phyloP scores from a whole-genome alignment of 2,113 vertebrate genomes.

The Onychostoma macrolepis region DNA sequence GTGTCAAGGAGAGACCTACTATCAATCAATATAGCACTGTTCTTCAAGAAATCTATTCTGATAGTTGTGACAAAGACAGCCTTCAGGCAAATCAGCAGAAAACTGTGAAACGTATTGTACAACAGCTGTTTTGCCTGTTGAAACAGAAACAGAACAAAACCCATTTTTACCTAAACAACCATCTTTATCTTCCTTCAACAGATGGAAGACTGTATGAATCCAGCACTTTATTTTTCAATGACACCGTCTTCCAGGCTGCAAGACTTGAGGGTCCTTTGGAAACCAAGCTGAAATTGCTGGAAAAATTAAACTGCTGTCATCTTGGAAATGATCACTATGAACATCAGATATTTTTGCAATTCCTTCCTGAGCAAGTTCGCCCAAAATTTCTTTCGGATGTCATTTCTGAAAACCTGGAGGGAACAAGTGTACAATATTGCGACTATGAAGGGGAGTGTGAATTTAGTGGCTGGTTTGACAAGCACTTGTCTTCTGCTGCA shows the following conservation, averaged over 20 bases:
- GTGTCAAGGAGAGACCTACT: conserved; percentile 65
- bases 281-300: conserved; percentile 70
- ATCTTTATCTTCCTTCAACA: conserved; percentile 77
- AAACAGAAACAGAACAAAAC: neutral
- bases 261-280: conserved; percentile 58
- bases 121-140: conserved; percentile 73
- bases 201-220: conserved; percentile 76
- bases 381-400: conserved; percentile 73
- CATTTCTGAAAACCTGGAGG: conserved; percentile 68
- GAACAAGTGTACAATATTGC: conserved; percentile 64
- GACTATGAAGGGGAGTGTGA: conserved; percentile 63
- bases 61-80: conserved; percentile 64
- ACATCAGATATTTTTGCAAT: conserved; percentile 65
- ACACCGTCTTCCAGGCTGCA: conserved; percentile 67
- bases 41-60: conserved; percentile 73
- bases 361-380: conserved; percentile 67
- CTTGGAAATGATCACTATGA: conserved; percentile 54
- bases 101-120: conserved; percentile 67
- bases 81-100: conserved; percentile 68
- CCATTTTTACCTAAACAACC: conserved; percentile 25
- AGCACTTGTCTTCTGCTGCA: conserved; percentile 70
- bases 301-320: conserved; percentile 64
- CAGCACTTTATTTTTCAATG: conserved; percentile 73
- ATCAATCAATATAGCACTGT: conserved; percentile 74
- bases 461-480: conserved; percentile 67